Percentiles rank a stretch among this genome's conserved stretches.
Conservation (phyloP, 2,113 vertebrate species). For the Apteryx mantelli region DNA sequence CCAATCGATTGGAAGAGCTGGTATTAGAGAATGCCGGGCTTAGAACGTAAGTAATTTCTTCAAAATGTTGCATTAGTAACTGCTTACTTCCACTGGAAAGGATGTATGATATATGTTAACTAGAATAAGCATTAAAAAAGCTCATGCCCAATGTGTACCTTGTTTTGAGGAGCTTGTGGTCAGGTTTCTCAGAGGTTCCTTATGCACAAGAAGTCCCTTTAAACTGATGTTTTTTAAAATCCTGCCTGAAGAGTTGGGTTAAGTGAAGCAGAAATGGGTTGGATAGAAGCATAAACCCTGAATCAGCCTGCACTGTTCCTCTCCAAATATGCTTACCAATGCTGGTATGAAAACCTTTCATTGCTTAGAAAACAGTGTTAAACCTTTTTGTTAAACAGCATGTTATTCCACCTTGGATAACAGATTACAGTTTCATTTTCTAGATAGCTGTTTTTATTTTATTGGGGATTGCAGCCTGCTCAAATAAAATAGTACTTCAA, state of each 20-base stretch:
- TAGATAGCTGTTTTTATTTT: background rate
- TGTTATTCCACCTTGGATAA: background rate
- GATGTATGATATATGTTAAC: background rate
- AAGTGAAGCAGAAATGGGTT: background rate
- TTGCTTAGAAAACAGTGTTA: background rate
- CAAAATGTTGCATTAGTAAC: background rate
- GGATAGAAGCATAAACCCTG: background rate
- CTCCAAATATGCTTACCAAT: background rate
- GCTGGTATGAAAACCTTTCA: background rate
- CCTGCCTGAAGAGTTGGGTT: background rate
- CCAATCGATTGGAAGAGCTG: slow-evolving; percentile 91
- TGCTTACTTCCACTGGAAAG: background rate
- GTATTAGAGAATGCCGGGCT: slow-evolving; percentile 95
- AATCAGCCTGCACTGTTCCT: background rate
- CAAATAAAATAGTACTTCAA: background rate
- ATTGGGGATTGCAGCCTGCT: background rate
- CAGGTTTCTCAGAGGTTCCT: background rate
- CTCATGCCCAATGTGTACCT: background rate
- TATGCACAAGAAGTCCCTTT: background rate
- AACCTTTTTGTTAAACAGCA: background rate
- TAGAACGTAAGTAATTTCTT: slow-evolving; percentile 85
- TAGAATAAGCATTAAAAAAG: background rate
- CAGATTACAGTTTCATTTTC: background rate
- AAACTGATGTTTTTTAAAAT: background rate
- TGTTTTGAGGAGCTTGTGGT: background rate